Evolutionary conservation across 2,888 invertebrate genomes (phyloP).

Genomic region (Chouioia cunea): DNA sequence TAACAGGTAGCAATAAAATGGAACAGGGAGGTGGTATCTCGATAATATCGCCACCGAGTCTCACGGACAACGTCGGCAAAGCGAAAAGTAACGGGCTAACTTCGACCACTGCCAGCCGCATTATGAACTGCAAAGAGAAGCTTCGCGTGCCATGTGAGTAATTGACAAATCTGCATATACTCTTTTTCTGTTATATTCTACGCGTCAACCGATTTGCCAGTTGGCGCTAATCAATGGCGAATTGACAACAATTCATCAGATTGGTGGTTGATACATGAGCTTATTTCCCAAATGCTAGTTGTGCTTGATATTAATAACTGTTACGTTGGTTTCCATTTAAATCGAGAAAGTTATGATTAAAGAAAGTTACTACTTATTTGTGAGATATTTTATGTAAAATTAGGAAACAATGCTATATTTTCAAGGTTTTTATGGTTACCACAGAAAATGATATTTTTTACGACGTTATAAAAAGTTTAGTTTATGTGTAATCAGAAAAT

Average conservation of each 20-base stretch:
- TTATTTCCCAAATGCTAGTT: too few species aligned
- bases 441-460: too few species aligned
- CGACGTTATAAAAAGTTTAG: too few species aligned
- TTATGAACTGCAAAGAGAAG: constrained; percentile 56
- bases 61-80: constrained; percentile 54
- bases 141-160: constrained; percentile 58
- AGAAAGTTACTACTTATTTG: too few species aligned
- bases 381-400: too few species aligned
- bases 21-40: constrained; percentile 58
- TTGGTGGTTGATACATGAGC: neutral
- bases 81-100: constrained; percentile 52
- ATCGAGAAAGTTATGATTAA: too few species aligned
- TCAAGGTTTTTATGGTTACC: too few species aligned
- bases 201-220: neutral
- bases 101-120: constrained; percentile 47
- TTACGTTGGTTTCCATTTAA: too few species aligned
- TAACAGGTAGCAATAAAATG: constrained; percentile 50
- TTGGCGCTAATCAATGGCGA: constrained; percentile 33
- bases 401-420: too few species aligned
- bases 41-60: constrained; percentile 55
- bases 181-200: neutral
- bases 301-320: too few species aligned
- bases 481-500: too few species aligned
- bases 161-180: neutral
- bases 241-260: constrained; percentile 18